These are phyloP conservation scores for Glomeris marginata DNA, from an alignment of 2,888 invertebrate genomes.

Conservation along the genomic window DNA sequence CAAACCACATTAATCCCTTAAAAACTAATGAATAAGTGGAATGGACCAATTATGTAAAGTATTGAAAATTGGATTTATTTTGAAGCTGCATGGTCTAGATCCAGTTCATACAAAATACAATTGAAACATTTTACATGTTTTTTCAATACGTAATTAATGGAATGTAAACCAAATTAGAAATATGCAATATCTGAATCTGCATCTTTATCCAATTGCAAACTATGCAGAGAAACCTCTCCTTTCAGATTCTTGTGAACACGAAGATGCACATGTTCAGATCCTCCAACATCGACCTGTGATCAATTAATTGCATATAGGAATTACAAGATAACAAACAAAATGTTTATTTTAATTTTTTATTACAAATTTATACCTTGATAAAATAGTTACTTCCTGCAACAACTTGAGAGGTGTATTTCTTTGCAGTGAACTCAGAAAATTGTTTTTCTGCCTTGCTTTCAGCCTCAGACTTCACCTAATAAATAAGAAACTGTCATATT, in stretches of 20 bases:
- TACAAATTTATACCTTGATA: constrained; percentile 9
- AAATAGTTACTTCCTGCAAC: constrained; percentile 14
- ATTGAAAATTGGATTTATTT: neutral
- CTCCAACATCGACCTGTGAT: constrained; percentile 7
- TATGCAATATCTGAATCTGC: constrained; percentile 23
- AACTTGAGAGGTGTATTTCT: constrained; percentile 10
- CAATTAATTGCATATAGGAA: neutral
- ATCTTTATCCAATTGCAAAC: constrained; percentile 22
- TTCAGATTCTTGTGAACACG: constrained; percentile 28
- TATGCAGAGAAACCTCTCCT: constrained; percentile 20
- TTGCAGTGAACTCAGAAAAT: constrained; percentile 8
- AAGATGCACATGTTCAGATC: constrained; percentile 23
- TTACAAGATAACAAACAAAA: too few species aligned
- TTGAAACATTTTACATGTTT: too few species aligned
- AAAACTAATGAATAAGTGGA: neutral
- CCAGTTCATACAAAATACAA: too few species aligned
- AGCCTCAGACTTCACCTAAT: constrained; percentile 5
- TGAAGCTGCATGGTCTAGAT: neutral
- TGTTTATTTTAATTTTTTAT: neutral
- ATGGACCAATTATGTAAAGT: neutral
- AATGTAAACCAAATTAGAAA: constrained; percentile 19
- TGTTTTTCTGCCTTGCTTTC: constrained; percentile 8
- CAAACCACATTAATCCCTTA: too few species aligned
- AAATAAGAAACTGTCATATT: too few species aligned
- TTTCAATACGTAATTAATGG: neutral